These are phyloP conservation scores for Agrotis puta DNA, from an alignment of 2,888 invertebrate species.

Conservation along the genomic window DNA sequence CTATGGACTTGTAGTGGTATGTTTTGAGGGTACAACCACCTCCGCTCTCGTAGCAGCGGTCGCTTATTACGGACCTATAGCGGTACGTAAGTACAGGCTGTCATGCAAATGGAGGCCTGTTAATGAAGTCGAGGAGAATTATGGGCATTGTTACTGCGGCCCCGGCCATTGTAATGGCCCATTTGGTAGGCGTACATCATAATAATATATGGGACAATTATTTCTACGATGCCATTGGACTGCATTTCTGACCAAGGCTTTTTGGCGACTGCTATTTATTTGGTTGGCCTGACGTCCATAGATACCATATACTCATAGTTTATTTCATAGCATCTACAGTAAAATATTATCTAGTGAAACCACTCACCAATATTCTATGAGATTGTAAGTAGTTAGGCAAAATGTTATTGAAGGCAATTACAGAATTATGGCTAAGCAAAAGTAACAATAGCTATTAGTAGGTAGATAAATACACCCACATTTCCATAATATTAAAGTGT, in stretches of 20 bases:
- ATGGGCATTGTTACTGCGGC: slow-evolving; percentile 89
- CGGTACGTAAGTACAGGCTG: slow-evolving; percentile 82
- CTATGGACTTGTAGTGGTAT: slow-evolving; percentile 66
- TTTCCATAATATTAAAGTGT: neutral
- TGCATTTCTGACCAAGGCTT: slow-evolving; percentile 79
- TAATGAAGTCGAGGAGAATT: slow-evolving; percentile 90
- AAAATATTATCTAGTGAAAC: slow-evolving; percentile 13
- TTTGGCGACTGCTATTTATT: slow-evolving; percentile 71
- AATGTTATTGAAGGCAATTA: neutral
- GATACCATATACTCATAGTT: slow-evolving; percentile 39
- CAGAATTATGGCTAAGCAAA: neutral
- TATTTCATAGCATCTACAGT: slow-evolving; percentile 19
- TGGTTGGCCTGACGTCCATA: slow-evolving; percentile 56
- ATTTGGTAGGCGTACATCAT: slow-evolving; percentile 88
- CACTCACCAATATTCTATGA: neutral
- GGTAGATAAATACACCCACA: neutral
- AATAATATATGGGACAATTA: slow-evolving; percentile 88
- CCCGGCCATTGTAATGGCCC: slow-evolving; percentile 86
- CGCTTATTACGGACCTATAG: slow-evolving; percentile 82
- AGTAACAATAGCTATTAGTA: neutral
- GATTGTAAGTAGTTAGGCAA: neutral
- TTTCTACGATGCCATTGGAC: slow-evolving; percentile 80
- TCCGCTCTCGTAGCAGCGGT: slow-evolving; percentile 74
- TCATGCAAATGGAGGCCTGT: slow-evolving; percentile 91
- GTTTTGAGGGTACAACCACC: slow-evolving; percentile 74